Evolutionary conservation across 2,113 vertebrate genomes (phyloP).

Genomic region (Tyto alba): DNA sequence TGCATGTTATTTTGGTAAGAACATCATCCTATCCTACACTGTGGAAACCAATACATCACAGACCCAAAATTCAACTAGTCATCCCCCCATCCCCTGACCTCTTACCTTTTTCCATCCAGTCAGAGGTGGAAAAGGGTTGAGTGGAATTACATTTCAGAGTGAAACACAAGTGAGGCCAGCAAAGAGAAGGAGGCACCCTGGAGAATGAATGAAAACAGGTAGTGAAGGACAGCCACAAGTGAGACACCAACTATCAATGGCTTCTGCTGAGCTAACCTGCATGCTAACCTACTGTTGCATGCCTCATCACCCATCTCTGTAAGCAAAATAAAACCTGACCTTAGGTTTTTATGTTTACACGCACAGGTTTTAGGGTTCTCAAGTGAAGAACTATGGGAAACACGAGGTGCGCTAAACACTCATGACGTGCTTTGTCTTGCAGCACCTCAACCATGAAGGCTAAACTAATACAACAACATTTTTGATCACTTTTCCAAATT

Average conservation of each 20-base stretch:
- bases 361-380: rapidly evolving
- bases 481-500: not conserved
- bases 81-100: not conserved
- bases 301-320: not conserved
- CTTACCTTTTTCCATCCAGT: not conserved
- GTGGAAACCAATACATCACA: not conserved
- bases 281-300: not conserved
- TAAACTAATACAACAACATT: not conserved
- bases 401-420: not conserved
- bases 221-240: rapidly evolving
- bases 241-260: not conserved
- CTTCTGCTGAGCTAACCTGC: not conserved
- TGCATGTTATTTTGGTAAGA: not conserved
- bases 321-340: not conserved
- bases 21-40: not conserved
- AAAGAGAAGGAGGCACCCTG: not conserved
- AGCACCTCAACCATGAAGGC: not conserved
- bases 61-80: not conserved
- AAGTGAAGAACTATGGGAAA: not conserved
- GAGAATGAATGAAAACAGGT: not conserved
- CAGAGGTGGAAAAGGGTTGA: not conserved
- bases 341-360: not conserved
- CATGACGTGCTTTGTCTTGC: not conserved
- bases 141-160: not conserved
- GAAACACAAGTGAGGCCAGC: not conserved